A percentile compares a stretch with the other conserved stretches of the same genome.
These are phyloP conservation scores for Danaus chrysippus DNA, from an alignment of 2,888 invertebrate species.

Conservation along the genomic window DNA sequence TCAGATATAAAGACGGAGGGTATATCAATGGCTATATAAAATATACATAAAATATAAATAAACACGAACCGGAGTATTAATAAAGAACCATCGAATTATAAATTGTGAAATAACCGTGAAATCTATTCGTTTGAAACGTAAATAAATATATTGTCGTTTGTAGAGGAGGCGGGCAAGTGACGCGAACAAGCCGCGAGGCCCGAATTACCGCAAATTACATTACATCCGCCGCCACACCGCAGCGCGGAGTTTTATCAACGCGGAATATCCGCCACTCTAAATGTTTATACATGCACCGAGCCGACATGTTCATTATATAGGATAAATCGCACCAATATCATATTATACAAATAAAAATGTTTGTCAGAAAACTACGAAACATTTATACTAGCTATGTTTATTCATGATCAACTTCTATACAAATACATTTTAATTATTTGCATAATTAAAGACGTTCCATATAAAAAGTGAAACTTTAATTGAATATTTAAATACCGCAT, in stretches of 20 bases:
- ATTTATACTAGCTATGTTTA: too few relatives aligned
- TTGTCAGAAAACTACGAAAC: too few relatives aligned
- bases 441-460: too few relatives aligned
- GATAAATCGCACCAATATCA: too few relatives aligned
- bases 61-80: too few relatives aligned
- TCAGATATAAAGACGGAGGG: too few relatives aligned
- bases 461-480: constrained; percentile 18
- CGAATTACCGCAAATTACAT: constrained; percentile 71
- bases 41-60: too few relatives aligned
- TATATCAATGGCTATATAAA: constrained; percentile 12
- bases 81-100: too few relatives aligned
- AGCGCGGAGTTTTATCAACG: neutral
- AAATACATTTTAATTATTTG: too few relatives aligned
- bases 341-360: too few relatives aligned
- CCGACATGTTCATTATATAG: neutral
- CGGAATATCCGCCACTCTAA: neutral
- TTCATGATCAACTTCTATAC: too few relatives aligned
- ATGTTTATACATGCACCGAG: neutral
- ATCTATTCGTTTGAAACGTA: constrained; percentile 34
- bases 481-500: constrained; percentile 19
- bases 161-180: constrained; percentile 37
- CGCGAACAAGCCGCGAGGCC: constrained; percentile 48
- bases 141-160: constrained; percentile 33
- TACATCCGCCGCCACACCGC: constrained; percentile 34
- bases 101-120: constrained; percentile 7